Evolutionary conservation across 2,888 invertebrate species (phyloP), one percentile per base, ranked within the genome.

Genomic region (Drosophila subsilvestris): DNA sequence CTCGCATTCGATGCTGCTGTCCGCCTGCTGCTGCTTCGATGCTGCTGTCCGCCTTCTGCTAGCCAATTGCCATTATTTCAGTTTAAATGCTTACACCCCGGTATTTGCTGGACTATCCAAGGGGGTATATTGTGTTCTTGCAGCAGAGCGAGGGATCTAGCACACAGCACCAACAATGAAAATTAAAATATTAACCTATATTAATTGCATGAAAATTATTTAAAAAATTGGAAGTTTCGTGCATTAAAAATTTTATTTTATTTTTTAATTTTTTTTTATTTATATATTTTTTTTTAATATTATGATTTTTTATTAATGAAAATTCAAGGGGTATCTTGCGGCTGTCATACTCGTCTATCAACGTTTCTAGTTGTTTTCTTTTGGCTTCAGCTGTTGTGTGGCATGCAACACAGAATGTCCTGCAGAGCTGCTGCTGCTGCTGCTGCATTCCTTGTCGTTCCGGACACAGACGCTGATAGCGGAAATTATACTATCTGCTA

Each of bases 401-500:
- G 32, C 63, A 32, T 54, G 66, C 44, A 66, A 37, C 54, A 7
- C 42, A 7, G 27, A 69, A 51, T 68, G 53, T 54, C 50, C 49
- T 43, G 32, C 60, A n/a, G n/a, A n/a, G 12, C 5, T 32, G 25
- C 1, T 25, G 6, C 5, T 25, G 25, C 17, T 32, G 32, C 54
- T 14, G 43, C 3, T 10, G 54, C 37, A 32, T 51, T 53, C 45
- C 50, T 70, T 42, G 55, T 70, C 57, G 29, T 44, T 32, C 74
- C 81, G 84, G 78, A 80, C 80, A 78, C 75, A 63, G 67, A 63
- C 43, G 65, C 67, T 72, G 80, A 80, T 84, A 80, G 81, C 79
- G 85, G 85, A 81, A 81, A 82, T 79, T 79, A 53, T 58, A 71
- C 86, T 75, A 80, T 86, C 74, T 74, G 65, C 63, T 75, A 70